Evolutionary conservation across 2,888 invertebrate species (phyloP).

Genomic region (Pycnomerus fuliginosus): DNA sequence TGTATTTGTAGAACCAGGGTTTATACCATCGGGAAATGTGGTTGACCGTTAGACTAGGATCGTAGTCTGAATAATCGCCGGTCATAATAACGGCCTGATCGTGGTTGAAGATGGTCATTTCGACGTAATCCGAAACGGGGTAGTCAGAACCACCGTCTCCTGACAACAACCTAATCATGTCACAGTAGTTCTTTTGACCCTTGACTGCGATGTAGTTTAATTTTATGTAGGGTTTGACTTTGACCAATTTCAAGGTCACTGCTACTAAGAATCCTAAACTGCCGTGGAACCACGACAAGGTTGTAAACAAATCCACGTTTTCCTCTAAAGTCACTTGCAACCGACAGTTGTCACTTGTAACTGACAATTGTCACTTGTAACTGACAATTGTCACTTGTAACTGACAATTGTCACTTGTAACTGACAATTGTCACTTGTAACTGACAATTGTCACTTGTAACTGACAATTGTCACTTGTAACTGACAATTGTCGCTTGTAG

Average conservation of each 20-base stretch:
- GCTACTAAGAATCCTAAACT: slow-evolving; percentile 67
- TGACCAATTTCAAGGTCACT: slow-evolving; percentile 62
- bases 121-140: slow-evolving; percentile 61
- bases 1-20: slow-evolving; percentile 72
- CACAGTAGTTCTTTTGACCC: slow-evolving; percentile 64
- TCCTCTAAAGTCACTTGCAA: too few relatives aligned
- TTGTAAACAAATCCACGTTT: slow-evolving; percentile 59
- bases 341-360: too few relatives aligned
- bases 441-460: too few relatives aligned
- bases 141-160: slow-evolving; percentile 56
- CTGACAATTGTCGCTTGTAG: too few relatives aligned
- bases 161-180: slow-evolving; percentile 61
- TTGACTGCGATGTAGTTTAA: slow-evolving; percentile 64
- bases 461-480: too few relatives aligned
- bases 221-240: slow-evolving; percentile 64
- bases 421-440: too few relatives aligned
- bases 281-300: slow-evolving; percentile 68
- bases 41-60: slow-evolving; percentile 57
- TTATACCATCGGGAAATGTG: slow-evolving; percentile 65
- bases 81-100: slow-evolving; percentile 67
- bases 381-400: too few relatives aligned
- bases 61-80: slow-evolving; percentile 64
- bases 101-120: slow-evolving; percentile 63
- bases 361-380: too few relatives aligned
- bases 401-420: too few relatives aligned